Evolutionary conservation across 2,797 vertebrate species (phyloP).

Genomic region (Acanthurus tractus): DNA sequence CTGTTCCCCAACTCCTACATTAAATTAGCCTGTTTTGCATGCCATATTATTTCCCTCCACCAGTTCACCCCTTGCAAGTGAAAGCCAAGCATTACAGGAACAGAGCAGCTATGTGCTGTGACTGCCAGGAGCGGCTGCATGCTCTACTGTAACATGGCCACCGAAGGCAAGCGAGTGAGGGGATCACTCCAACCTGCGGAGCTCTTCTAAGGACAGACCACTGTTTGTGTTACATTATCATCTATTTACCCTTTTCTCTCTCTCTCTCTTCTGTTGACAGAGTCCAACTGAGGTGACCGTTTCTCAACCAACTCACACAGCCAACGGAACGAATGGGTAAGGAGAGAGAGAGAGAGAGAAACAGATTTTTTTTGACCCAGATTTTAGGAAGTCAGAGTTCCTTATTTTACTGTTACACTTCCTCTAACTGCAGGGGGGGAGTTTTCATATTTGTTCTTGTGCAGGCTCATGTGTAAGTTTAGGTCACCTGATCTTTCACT

Average conservation of each 20-base stretch:
- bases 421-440: constrained; percentile 52
- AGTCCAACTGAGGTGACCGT: constrained; percentile 84
- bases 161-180: constrained; percentile 59
- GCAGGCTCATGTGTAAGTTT: constrained; percentile 18
- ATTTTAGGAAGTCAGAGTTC: constrained; percentile 76
- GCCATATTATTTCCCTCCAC: constrained; percentile 75
- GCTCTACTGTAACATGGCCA: constrained; percentile 61
- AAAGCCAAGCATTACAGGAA: constrained; percentile 80
- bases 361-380: neutral
- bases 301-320: constrained; percentile 83
- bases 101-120: constrained; percentile 70
- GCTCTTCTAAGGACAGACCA: constrained; percentile 41
- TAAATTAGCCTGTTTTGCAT: constrained; percentile 77
- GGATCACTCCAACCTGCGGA: constrained; percentile 58
- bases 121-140: constrained; percentile 66
- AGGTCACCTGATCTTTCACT: constrained; percentile 57
- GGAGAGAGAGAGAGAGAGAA: constrained; percentile 35
- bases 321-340: constrained; percentile 88
- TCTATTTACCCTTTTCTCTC: constrained; percentile 63
- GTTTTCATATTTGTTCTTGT: constrained; percentile 50
- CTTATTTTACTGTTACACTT: constrained; percentile 64
- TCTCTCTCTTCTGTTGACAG: constrained; percentile 77
- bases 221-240: constrained; percentile 60
- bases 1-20: constrained; percentile 72
- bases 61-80: constrained; percentile 73